phyloP scores from a whole-genome alignment of 2,888 invertebrate species.

The Trilocha varians region DNA sequence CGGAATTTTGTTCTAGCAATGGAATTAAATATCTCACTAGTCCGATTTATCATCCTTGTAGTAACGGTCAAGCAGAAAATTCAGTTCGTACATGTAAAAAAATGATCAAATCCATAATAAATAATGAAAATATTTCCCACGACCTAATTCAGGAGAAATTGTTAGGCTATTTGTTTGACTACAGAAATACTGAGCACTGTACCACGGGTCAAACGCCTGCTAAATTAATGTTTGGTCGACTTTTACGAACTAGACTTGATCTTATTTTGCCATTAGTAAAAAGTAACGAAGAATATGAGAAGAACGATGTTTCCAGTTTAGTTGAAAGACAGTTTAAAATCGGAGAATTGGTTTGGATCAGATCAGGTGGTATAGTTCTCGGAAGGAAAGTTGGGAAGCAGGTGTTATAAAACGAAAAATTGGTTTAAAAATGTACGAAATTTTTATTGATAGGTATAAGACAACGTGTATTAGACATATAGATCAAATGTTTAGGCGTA shows the following conservation, averaged over 20 bases:
- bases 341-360: slow-evolving; percentile 1
- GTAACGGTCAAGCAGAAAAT: slow-evolving; percentile 11
- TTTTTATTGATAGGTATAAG: background rate
- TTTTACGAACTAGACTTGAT: slow-evolving; percentile 13
- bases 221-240: slow-evolving; percentile 14
- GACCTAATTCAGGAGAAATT: slow-evolving; percentile 4
- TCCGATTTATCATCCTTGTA: slow-evolving; percentile 14
- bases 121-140: slow-evolving; percentile 2
- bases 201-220: slow-evolving; percentile 14
- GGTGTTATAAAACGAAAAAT: background rate
- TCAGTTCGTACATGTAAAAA: slow-evolving; percentile 14
- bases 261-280: slow-evolving; percentile 7
- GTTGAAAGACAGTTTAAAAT: background rate
- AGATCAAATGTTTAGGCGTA: too few relatives aligned
- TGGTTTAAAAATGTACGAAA: slow-evolving; percentile 1
- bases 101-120: slow-evolving; percentile 13
- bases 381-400: background rate
- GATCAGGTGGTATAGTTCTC: background rate
- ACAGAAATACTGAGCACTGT: slow-evolving; percentile 15
- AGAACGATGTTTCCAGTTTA: background rate
- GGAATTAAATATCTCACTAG: slow-evolving; percentile 15
- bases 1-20: slow-evolving; percentile 11
- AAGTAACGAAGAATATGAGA: background rate
- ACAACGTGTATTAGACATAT: background rate
- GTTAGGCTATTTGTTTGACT: slow-evolving; percentile 13